Percentiles rank a stretch among this genome's conserved stretches.
Evolutionary conservation across 2,113 vertebrate species (phyloP).

Genomic region (Tor tambroides): DNA sequence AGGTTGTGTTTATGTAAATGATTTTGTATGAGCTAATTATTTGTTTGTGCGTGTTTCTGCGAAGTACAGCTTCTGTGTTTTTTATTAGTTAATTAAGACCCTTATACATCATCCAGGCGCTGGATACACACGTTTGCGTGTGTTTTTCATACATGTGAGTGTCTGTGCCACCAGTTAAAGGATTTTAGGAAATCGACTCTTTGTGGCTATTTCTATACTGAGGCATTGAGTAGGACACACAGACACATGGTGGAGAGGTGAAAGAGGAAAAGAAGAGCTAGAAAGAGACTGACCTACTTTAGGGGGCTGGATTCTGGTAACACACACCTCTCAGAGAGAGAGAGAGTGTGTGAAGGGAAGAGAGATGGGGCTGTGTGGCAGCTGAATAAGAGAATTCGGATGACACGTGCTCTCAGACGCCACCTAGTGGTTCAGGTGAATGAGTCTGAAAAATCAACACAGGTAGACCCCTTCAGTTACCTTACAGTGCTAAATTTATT

Average conservation of each 20-base stretch:
- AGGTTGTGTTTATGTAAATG: slow-evolving; percentile 34
- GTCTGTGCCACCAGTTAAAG: not conserved
- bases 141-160: not conserved
- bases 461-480: too few species aligned
- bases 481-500: not conserved
- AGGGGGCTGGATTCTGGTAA: slow-evolving; percentile 39
- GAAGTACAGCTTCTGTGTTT: not conserved
- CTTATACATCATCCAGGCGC: not conserved
- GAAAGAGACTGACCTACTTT: slow-evolving; percentile 41
- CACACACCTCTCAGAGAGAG: slow-evolving; percentile 34
- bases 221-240: not conserved
- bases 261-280: slow-evolving; percentile 31
- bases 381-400: slow-evolving; percentile 18
- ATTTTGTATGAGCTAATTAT: slow-evolving; percentile 23
- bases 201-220: slow-evolving; percentile 11
- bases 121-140: not conserved
- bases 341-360: not conserved
- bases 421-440: slow-evolving; percentile 15
- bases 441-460: too few species aligned
- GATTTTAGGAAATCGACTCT: not conserved
- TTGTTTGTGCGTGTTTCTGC: too few species aligned
- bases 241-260: slow-evolving; percentile 2
- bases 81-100: slow-evolving; percentile 24
- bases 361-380: slow-evolving; percentile 6
- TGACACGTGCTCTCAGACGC: not conserved